Evolutionary conservation across 1,140 invertebrate genomes (phyloP).

Genomic region (Orchesella cincta): DNA sequence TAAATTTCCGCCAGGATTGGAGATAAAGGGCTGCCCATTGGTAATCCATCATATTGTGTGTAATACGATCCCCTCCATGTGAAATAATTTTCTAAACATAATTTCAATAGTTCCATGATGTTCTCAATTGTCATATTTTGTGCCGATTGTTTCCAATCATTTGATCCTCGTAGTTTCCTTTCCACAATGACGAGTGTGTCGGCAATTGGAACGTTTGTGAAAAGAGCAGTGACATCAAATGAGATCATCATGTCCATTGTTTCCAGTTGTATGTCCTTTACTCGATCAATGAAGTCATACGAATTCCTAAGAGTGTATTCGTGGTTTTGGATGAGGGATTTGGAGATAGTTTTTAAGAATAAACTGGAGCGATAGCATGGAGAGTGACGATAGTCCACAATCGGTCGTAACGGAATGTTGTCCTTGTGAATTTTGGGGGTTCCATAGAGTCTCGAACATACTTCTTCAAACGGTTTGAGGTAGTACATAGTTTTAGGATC

Average conservation of each 20-base stretch:
- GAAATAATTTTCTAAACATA: slow-evolving; percentile 43
- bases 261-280: background rate
- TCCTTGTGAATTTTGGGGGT: slow-evolving; percentile 53
- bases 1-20: slow-evolving; percentile 34
- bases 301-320: background rate
- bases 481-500: background rate
- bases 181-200: background rate
- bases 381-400: slow-evolving; percentile 49
- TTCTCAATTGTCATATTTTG: background rate
- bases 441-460: slow-evolving; percentile 44
- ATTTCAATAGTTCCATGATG: slow-evolving; percentile 35
- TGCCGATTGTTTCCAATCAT: background rate
- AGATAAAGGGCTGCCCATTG: slow-evolving; percentile 45
- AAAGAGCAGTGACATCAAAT: slow-evolving; percentile 5
- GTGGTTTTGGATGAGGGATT: background rate
- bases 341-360: slow-evolving; percentile 43
- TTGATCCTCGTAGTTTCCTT: background rate
- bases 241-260: background rate
- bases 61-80: slow-evolving; percentile 31
- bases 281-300: background rate
- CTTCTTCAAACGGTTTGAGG: too few species aligned
- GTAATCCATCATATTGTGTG: slow-evolving; percentile 34
- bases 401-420: slow-evolving; percentile 48
- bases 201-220: background rate
- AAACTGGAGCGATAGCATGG: slow-evolving; percentile 48